Percentiles rank a stretch among this genome's conserved stretches.
These are phyloP conservation scores for Lordiphosa clarofinis DNA, from an alignment of 1,140 invertebrate species.

Conservation along the genomic window DNA sequence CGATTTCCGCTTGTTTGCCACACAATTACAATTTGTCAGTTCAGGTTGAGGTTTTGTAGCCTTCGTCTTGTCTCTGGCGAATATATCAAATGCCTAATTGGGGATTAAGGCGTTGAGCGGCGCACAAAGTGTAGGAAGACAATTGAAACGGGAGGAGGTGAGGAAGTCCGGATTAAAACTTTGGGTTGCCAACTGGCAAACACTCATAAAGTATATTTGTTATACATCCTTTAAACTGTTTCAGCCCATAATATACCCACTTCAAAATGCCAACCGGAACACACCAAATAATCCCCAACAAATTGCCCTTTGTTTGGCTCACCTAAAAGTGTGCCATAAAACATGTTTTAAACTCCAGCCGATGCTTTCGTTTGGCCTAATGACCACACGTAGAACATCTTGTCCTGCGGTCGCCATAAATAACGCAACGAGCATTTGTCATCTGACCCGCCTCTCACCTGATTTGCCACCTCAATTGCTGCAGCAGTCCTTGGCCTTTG, in stretches of 20 bases:
- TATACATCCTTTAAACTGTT: too few species aligned
- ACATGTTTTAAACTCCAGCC: conserved; percentile 18
- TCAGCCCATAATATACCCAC: too few species aligned
- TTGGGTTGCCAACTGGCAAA: too few species aligned
- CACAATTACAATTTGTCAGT: conserved; percentile 76
- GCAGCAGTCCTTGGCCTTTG: conserved; percentile 60
- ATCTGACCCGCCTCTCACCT: conserved; percentile 42
- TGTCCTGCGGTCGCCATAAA: conserved; percentile 73
- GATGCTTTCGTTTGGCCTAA: conserved; percentile 32
- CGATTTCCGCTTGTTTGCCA: conserved; percentile 74
- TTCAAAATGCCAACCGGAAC: too few species aligned
- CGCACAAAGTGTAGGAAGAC: conserved; percentile 4
- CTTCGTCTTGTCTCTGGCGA: conserved; percentile 20
- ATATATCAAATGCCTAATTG: conserved; percentile 62
- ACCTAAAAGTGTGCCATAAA: conserved; percentile 24
- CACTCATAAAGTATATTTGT: too few species aligned
- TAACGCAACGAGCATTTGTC: conserved; percentile 71
- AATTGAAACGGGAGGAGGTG: not conserved
- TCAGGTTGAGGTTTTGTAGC: conserved; percentile 30
- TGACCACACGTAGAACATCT: conserved; percentile 70
- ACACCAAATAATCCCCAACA: not conserved
- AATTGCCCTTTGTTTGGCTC: not conserved
- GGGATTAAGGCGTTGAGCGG: conserved; percentile 51
- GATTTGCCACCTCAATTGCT: not conserved
- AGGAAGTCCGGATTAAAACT: not conserved